Evolutionary conservation across 2,888 invertebrate genomes (phyloP), one percentile per base, ranked within the genome.

Genomic region (Pseudococcus viburni): DNA sequence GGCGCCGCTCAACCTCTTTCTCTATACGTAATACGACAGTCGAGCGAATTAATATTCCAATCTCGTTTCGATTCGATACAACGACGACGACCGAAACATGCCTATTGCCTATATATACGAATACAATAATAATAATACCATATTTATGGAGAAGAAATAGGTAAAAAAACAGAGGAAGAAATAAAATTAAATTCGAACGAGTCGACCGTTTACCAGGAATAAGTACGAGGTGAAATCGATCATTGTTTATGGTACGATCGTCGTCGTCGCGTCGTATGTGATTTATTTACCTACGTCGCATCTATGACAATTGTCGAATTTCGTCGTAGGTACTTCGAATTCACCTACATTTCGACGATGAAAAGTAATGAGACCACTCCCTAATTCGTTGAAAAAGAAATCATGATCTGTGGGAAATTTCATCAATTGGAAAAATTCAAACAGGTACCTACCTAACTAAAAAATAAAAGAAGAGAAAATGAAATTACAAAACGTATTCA

Each of bases 71-170:
- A 64, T 64, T 64, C 64, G 64, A 22, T 64, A 64, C 64, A 22
- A 64, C 22, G 64, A 64, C 64, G 64, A 64, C 64, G 22, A 64
- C 22, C 64, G 11, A 64, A 22, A 64, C 22, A 59, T 59, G 15
- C 59, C 59, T 42, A 42, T 42, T 59, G n/a, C n/a, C 59, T 17
- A 42, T 7, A 42, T 42, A 6, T 6, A 42, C 42, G 42, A 59
- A 59, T n/a, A 59, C 59, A 64, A 64, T 22, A 64, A 64, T 64
- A 64, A 64, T 64, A 64, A 64, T 64, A 64, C 64, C 64, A 64
- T 64, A 64, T 64, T 64, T 64, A 64, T 64, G 22, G 64, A 64
- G 64, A 22, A 64, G 64, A 64, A 22, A 22, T 64, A 9, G 22
- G 19, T 3, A 22, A 22, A 64, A 64, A 64, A 19, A 22, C 42